Conservation (phyloP, 2,888 invertebrate species). For the Coremacera marginata region DNA sequence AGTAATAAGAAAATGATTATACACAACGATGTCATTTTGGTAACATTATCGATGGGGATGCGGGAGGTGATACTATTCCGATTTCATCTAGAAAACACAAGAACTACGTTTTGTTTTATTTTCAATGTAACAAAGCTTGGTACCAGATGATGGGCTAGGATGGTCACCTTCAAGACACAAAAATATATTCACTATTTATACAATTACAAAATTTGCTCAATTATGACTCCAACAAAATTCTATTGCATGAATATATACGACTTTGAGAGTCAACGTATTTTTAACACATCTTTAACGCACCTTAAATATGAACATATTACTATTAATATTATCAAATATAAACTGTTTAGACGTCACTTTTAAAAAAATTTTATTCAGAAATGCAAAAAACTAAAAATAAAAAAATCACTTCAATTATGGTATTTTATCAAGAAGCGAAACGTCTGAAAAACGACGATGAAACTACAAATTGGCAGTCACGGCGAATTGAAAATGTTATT, state of each 20-base stretch:
- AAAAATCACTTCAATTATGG: slow-evolving; percentile 24
- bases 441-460: neutral
- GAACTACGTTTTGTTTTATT: neutral
- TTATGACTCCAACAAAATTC: slow-evolving; percentile 26
- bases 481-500: neutral
- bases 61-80: too few relatives aligned
- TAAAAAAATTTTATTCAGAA: slow-evolving; percentile 25
- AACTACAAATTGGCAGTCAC: neutral
- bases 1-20: too few relatives aligned
- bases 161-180: neutral
- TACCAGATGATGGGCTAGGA: neutral
- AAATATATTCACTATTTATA: neutral
- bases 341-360: slow-evolving; percentile 14
- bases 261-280: neutral
- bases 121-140: neutral
- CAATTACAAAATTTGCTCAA: slow-evolving; percentile 46
- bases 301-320: slow-evolving; percentile 67
- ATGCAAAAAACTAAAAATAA: slow-evolving; percentile 12
- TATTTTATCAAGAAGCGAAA: slow-evolving; percentile 24
- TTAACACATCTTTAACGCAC: slow-evolving; percentile 53
- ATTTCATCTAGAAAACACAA: too few relatives aligned
- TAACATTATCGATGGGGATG: too few relatives aligned
- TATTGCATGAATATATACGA: slow-evolving; percentile 40
- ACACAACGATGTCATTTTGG: too few relatives aligned
- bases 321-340: slow-evolving; percentile 37